Base-by-base conservation (phyloP, 1,140 invertebrate species). In the Nasonia vitripennis region DNA sequence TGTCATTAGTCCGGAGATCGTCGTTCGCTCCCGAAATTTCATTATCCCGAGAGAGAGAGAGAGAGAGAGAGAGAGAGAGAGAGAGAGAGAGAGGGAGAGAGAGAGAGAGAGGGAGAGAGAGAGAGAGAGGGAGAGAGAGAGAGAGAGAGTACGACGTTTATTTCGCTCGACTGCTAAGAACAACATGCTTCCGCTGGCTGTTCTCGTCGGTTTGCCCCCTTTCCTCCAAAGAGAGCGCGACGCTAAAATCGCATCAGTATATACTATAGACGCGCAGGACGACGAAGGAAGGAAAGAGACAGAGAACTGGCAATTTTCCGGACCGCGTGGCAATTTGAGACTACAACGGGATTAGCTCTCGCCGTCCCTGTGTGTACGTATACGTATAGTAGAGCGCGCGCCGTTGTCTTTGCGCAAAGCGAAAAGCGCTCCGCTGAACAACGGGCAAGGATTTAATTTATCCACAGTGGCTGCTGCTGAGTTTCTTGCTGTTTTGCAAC, bases 391-490 rank as follows among this genome's bases (percentile, higher is more conserved):
- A 34, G 20, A 31, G 31, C 2, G 31, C 75, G 20, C 23, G 37
- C 73, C 34, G 37, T 17, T 45, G 27, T 71, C 70, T 71, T 34
- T 71, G 70, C 70, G 70, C 4, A 27, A 31, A 71, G 70, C 31
- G 55, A 62, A 62, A 62, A 62, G 11, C 62, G 75, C 23, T 83
- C 6, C 62, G 62, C 23, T 67, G 23, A 74, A 71, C 81, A 45
- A 27, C n/a, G 34, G 70, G 84, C 83, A 86, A 89, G 86, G 87
- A 90, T 90, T 90, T 89, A 90, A 91, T 90, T 89, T 84, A 31
- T 77, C 55, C 17, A 31, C 23, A 27, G 9, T 71, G 9, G 68
- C 45, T 73, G 67, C 68, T 81, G 67, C 68, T 55, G 27, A 1
- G 17, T 23, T 74, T 55, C 41, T 82, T 74, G 45, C 71, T 51